phyloP scores from a whole-genome alignment of 2,888 invertebrate species.

The Argyra leucocephala region DNA sequence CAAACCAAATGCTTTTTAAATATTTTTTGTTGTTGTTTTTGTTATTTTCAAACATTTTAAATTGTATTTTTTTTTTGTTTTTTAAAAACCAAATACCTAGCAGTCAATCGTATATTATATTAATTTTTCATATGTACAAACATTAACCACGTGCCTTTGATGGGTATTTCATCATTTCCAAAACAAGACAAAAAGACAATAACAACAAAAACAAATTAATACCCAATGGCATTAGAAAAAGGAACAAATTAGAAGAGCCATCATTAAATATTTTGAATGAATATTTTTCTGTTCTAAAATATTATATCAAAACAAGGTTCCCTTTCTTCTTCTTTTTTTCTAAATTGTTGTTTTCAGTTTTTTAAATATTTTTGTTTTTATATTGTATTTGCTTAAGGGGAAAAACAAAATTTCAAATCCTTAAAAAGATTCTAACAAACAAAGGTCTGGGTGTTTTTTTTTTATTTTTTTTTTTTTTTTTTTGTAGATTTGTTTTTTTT shows the following conservation, averaged over 20 bases:
- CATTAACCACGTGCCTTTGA: constrained; percentile 1
- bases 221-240: background rate
- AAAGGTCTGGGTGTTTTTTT: background rate
- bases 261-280: background rate
- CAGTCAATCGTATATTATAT: background rate
- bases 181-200: background rate
- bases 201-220: background rate
- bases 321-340: background rate
- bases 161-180: background rate
- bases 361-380: background rate
- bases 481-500: background rate
- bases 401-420: background rate
- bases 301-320: too few relatives aligned
- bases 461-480: background rate
- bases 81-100: background rate
- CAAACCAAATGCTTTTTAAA: too few relatives aligned
- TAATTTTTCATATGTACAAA: background rate
- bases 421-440: background rate
- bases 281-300: background rate
- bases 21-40: too few relatives aligned
- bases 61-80: too few relatives aligned
- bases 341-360: too few relatives aligned
- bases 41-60: too few relatives aligned
- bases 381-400: background rate
- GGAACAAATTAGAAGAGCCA: background rate